Base-by-base conservation (phyloP, 2,888 invertebrate species). In the Flabesymbios commensalis region DNA sequence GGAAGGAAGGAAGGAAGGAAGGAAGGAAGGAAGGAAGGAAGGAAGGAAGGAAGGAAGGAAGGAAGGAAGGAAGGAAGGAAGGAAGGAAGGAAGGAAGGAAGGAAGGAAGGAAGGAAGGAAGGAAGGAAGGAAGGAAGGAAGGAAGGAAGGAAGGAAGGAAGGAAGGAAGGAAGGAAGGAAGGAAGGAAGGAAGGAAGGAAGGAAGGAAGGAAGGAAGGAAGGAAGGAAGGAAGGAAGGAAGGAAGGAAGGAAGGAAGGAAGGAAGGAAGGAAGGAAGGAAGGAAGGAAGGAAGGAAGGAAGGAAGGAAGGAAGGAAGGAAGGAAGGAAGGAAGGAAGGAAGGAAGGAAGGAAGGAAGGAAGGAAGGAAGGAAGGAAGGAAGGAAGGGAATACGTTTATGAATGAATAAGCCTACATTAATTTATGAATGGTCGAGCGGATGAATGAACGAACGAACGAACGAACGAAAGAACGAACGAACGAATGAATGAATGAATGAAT, bases 61-160 rank as follows among this genome's bases (percentile, higher is more conserved):
- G 65, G 65, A 59, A 59, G 63, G 63, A 59, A 65, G 62, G 59
- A 59, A 59, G 59, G 65, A 65, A 63, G 65, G 65, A 53, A 63
- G 65, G 65, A 63, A 59, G 65, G 63, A 52, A 63, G 59, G 60
- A 57, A 53, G 63, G 63, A 57, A 61, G 63, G 65, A 60, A 61
- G 63, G 63, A 60, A 53, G 64, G 61, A 67, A 56, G 64, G 64
- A 59, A 64, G 64, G 59, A 64, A 64, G 61, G 61, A 61, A 64
- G 64, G 61, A 62, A 64, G 67, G 61, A 64, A 58, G 67, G 61
- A 64, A 64, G 61, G 61, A 64, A 64, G 59, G 61, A 64, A 64
- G 67, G 67, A 64, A 67, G 64, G 61, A 67, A 67, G 67, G 64
- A 59, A 61, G 67, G 64, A 64, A 65, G 64, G 62, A 62, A 59